A percentile compares a stretch with the other conserved stretches of the same genome.
These are phyloP conservation scores for Tipula confusa DNA, from an alignment of 2,888 invertebrate genomes.

Conservation along the genomic window DNA sequence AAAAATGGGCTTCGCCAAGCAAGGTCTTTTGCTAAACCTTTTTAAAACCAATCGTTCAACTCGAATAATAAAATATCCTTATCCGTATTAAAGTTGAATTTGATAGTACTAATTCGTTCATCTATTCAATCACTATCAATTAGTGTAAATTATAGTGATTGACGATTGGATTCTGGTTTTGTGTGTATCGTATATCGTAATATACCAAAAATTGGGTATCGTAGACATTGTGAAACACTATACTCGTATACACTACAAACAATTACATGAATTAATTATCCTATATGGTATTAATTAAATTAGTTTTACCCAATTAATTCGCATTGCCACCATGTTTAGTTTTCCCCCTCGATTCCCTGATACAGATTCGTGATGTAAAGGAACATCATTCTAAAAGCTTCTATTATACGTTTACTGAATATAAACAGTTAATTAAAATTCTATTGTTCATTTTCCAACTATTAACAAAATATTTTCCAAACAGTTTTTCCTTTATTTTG, in stretches of 20 bases:
- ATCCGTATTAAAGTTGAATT: no score
- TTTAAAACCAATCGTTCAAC: no score
- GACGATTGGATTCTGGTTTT: no score
- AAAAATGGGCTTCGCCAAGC: no score
- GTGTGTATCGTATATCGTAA: neutral
- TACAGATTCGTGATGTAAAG: neutral
- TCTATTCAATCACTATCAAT: no score
- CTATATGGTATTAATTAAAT: neutral
- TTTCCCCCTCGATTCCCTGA: neutral
- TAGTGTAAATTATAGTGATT: no score
- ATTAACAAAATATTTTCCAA: neutral
- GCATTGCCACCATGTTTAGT: neutral
- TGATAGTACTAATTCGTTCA: no score
- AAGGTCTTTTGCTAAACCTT: no score
- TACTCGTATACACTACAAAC: neutral
- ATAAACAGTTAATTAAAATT: conserved; percentile 12
- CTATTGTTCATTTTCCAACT: conserved; percentile 12
- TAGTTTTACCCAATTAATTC: neutral
- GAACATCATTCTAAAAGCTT: neutral
- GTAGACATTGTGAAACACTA: no score
- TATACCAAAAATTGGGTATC: no score
- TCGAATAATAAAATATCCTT: no score
- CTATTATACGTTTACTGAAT: neutral
- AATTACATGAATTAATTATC: neutral
- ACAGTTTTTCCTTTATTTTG: neutral